Evolutionary conservation across 30 jellyfish, hydroid and myxozoan species (phyloP).

Genomic region (Aurelia aurita): DNA sequence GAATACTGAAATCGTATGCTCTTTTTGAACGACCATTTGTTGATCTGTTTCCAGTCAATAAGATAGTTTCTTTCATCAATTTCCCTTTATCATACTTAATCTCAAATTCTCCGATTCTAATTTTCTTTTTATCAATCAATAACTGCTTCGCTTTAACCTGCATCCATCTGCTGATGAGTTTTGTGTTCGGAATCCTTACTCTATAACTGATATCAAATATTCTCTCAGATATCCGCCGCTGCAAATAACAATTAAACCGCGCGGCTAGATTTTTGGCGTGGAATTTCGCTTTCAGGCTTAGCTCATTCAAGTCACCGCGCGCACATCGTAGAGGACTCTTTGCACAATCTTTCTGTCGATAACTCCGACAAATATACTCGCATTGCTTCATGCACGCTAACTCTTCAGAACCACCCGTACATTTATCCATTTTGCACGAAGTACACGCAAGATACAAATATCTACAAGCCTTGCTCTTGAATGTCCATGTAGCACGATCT

Average conservation of each 20-base stretch:
- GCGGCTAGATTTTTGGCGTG: slow-evolving; percentile 2
- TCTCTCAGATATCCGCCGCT: slow-evolving; percentile 22
- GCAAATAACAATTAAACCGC: slow-evolving; percentile 51
- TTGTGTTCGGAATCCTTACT: slow-evolving; percentile 8
- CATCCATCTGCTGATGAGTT: slow-evolving; percentile 23
- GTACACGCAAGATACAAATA: slow-evolving; percentile 21
- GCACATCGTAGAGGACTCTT: slow-evolving; percentile 12
- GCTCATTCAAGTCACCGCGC: slow-evolving; percentile 45
- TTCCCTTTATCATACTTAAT: background rate
- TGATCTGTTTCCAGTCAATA: slow-evolving; percentile 1
- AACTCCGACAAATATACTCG: slow-evolving; percentile 43
- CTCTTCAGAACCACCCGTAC: background rate
- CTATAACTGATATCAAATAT: slow-evolving; percentile 31
- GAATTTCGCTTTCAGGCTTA: slow-evolving; percentile 6
- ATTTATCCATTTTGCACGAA: slow-evolving; percentile 15
- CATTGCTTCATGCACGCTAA: slow-evolving; percentile 49
- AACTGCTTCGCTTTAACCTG: slow-evolving; percentile 12
- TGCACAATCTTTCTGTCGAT: slow-evolving; percentile 13
- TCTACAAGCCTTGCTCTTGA: slow-evolving; percentile 2
- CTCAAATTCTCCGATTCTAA: slow-evolving; percentile 17
- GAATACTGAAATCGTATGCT: background rate
- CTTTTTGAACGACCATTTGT: no score
- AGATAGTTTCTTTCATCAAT: background rate
- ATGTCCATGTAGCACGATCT: slow-evolving; percentile 15
- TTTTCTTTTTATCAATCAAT: background rate